Percentiles rank a stretch among this genome's conserved stretches.
Evolutionary conservation across 2,113 vertebrate species (phyloP).

Genomic region (Steatornis caripensis): DNA sequence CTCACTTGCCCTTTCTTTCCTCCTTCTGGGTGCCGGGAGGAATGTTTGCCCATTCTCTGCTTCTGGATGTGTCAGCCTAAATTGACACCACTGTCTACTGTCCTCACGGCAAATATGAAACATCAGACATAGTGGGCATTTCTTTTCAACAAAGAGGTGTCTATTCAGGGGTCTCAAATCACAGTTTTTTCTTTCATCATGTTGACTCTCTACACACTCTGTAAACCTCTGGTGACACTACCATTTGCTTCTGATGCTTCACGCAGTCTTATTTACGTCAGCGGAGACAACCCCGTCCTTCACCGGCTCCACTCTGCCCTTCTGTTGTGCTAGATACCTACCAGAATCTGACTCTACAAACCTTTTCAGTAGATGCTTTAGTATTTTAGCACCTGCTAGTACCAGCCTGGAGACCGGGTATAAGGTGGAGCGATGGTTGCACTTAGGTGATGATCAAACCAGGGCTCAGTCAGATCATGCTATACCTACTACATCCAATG

Average conservation of each 20-base stretch:
- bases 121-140: neutral
- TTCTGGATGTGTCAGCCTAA: neutral
- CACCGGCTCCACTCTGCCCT: neutral
- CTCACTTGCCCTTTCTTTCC: neutral
- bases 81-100: rapidly evolving
- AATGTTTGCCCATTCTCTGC: neutral
- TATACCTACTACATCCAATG: neutral
- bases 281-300: neutral
- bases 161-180: neutral
- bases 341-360: neutral
- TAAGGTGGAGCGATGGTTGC: rapidly evolving
- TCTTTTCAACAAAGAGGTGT: neutral
- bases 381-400: neutral
- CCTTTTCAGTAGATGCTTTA: neutral
- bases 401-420: neutral
- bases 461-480: neutral
- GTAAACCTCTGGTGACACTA: neutral
- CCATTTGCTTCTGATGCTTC: neutral
- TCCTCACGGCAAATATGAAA: neutral
- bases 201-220: neutral
- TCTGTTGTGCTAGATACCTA: neutral
- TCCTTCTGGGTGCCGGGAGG: neutral
- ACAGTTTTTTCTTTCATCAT: neutral
- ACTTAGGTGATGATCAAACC: neutral
- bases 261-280: neutral